Evolutionary conservation across 1,140 invertebrate species (phyloP), one percentile per base, ranked within the genome.

Genomic region (Oedothorax gibbosus): DNA sequence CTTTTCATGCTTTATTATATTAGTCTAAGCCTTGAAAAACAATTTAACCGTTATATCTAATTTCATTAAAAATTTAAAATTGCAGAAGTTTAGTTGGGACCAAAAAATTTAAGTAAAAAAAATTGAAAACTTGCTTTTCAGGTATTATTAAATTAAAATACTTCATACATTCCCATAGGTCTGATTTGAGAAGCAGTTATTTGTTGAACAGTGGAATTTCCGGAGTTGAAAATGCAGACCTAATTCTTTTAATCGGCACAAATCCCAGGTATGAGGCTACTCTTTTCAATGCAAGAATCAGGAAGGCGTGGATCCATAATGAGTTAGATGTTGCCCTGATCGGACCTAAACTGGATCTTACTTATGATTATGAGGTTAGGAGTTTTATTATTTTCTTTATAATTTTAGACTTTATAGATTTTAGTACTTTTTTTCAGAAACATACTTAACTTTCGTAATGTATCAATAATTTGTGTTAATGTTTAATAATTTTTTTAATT

Each of bases 201-300:
- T 89, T 99, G 54, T 90, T 99, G 11, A 99, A 99, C 89, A 95
- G 95, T 53, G 94, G 92, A 88, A 99, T 99, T 87, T 92, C 93
- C 56, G 94, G 94, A 91, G 87, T 89, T 89, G 90, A 85, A 81
- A 94, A 99, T 87, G 95, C 97, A 14, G 99, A 99, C 91, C 92
- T 96, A 49, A 92, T 99, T 50, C 90, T 99, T 5, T 91, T 99
- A 4, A 94, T 99, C 88, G 99, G 98, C 85, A 98, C 97, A 7
- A 99, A 99, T 92, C 96, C 98, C 0, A 93, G 99, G 81, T 98
- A 96, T 89, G 98, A 99, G 92, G 98, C 99, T n/a, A 97, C 99
- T 9, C 90, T 99, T 9, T 92, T 99, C 15, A 99, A 99, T 91
- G 95, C 98, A 0, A 93, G 98, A 87, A 94, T 99, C 85, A 94